Evolutionary conservation across 2,113 vertebrate genomes (phyloP).

Genomic region (Protobothrops mucrosquamatus): DNA sequence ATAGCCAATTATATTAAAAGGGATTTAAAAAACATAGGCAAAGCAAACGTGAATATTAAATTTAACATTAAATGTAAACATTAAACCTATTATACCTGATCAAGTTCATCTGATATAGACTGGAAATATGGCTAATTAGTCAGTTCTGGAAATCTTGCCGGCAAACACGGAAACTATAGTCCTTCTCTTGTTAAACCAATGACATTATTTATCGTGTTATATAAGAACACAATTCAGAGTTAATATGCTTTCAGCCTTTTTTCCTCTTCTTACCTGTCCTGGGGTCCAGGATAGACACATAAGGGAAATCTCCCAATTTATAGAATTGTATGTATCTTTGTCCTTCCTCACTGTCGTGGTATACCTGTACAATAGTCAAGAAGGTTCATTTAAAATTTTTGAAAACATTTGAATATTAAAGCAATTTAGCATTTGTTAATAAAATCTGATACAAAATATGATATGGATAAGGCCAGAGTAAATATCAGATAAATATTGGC

Average conservation of each 20-base stretch:
- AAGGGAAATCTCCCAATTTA: conserved; percentile 96
- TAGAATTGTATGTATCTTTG: conserved; percentile 99
- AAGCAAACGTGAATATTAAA: neutral
- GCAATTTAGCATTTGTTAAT: neutral
- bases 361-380: conserved; percentile 78
- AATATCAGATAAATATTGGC: neutral
- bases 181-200: neutral
- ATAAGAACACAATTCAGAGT: neutral
- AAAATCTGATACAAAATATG: rapidly evolving
- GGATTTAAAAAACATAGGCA: neutral
- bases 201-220: neutral
- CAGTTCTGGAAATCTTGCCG: neutral
- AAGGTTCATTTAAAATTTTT: conserved; percentile 13
- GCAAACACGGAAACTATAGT: neutral
- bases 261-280: conserved; percentile 81
- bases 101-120: neutral
- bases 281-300: conserved; percentile 96
- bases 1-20: neutral
- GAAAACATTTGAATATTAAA: rapidly evolving
- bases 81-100: neutral
- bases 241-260: neutral
- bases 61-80: neutral
- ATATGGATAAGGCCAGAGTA: neutral
- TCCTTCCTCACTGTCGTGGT: conserved; percentile 98
- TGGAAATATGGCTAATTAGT: neutral